A percentile compares a stretch with the other conserved stretches of the same genome.
phyloP scores from a whole-genome alignment of 2,888 invertebrate species.

The Mesochorus sp. region DNA sequence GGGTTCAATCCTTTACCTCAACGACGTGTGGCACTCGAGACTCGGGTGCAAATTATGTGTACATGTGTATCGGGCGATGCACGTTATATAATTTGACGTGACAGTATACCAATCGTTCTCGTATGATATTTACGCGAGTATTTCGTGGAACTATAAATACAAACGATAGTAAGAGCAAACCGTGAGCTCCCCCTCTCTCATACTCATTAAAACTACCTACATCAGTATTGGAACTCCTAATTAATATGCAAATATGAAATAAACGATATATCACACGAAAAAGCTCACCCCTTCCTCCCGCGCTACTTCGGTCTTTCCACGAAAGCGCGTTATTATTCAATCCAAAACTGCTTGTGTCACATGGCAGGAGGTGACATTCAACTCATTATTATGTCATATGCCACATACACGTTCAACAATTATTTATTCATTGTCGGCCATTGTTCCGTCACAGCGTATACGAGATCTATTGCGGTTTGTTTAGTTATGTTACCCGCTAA shows the following conservation, averaged over 20 bases:
- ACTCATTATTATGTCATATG: slow-evolving; percentile 40
- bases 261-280: slow-evolving; percentile 46
- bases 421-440: slow-evolving; percentile 34
- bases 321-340: slow-evolving; percentile 33
- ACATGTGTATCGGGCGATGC: slow-evolving; percentile 22
- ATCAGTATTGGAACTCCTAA: background rate
- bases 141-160: slow-evolving; percentile 51
- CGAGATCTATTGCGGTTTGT: background rate
- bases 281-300: background rate
- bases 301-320: background rate
- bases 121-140: slow-evolving; percentile 49
- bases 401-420: slow-evolving; percentile 18
- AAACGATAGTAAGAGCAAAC: slow-evolving; percentile 32
- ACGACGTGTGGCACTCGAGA: slow-evolving; percentile 37
- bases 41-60: slow-evolving; percentile 4
- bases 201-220: slow-evolving; percentile 10
- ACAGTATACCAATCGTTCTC: slow-evolving; percentile 10
- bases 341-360: slow-evolving; percentile 3
- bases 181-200: slow-evolving; percentile 35
- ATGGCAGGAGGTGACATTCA: slow-evolving; percentile 13
- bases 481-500: slow-evolving; percentile 6
- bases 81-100: background rate
- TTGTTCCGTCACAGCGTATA: background rate
- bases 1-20: slow-evolving; percentile 64
- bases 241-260: slow-evolving; percentile 57